A percentile compares a stretch with the other conserved stretches of the same genome.
Conservation (phyloP, 1,140 invertebrate species). For the Aphelinus certus region DNA sequence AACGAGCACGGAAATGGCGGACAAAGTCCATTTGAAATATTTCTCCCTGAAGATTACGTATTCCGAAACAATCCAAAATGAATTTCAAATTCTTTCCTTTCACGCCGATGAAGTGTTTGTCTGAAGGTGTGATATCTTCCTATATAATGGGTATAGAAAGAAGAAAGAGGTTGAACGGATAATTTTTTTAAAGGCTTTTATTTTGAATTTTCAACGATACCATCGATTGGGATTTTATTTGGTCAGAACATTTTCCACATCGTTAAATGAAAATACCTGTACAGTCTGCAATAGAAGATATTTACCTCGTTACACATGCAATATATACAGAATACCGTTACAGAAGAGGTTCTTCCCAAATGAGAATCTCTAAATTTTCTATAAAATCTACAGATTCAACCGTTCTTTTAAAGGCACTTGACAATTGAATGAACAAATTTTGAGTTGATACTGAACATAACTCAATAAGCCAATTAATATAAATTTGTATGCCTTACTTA, state of each 20-base stretch:
- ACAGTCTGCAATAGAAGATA: too few relatives aligned
- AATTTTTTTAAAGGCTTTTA: too few relatives aligned
- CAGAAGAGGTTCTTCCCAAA: too few relatives aligned
- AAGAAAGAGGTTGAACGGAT: too few relatives aligned
- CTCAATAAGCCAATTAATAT: conserved; percentile 16
- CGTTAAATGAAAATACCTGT: too few relatives aligned
- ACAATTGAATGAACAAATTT: conserved; percentile 15
- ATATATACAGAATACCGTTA: not conserved
- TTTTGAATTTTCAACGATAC: too few relatives aligned
- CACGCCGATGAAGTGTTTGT: conserved; percentile 24
- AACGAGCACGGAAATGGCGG: conserved; percentile 5
- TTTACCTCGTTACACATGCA: not conserved
- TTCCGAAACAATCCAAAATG: conserved; percentile 1
- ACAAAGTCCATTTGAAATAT: conserved; percentile 16
- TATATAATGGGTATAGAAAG: too few relatives aligned
- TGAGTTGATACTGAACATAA: conserved; percentile 1
- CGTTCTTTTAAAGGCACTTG: not conserved
- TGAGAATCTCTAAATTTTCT: too few relatives aligned
- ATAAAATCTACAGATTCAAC: conserved; percentile 22
- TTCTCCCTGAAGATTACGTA: conserved; percentile 14
- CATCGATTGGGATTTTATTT: too few relatives aligned
- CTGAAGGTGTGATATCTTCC: conserved; percentile 3
- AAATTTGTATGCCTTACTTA: conserved; percentile 32
- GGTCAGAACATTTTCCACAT: too few relatives aligned
- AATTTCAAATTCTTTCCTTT: conserved; percentile 5